A percentile compares a stretch with the other conserved stretches of the same genome.
phyloP scores from a whole-genome alignment of 2,888 invertebrate genomes.

The Diachrysia chrysitis region DNA sequence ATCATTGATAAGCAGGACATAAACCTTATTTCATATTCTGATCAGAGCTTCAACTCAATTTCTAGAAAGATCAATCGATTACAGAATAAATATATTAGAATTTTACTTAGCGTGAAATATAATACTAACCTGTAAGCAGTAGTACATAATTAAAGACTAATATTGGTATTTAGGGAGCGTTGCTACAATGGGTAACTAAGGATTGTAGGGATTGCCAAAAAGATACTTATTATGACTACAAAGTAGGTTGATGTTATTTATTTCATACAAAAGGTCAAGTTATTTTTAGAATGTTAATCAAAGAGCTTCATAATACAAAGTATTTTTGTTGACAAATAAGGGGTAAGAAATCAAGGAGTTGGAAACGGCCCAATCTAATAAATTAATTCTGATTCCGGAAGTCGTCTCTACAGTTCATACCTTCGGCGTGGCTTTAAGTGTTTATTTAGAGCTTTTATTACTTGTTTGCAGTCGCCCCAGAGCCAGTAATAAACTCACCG shows the following conservation, averaged over 20 bases:
- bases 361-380: slow-evolving; percentile 58
- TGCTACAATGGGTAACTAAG: neutral
- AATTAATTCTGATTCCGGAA: slow-evolving; percentile 57
- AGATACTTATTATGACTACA: neutral
- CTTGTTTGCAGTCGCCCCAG: slow-evolving; percentile 88
- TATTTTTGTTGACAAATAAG: slow-evolving; percentile 48
- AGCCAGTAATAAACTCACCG: slow-evolving; percentile 87
- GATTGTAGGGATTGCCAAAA: neutral
- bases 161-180: slow-evolving; percentile 33
- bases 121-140: slow-evolving; percentile 34
- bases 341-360: slow-evolving; percentile 57
- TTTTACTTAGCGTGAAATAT: slow-evolving; percentile 54
- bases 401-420: slow-evolving; percentile 52
- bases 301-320: slow-evolving; percentile 9
- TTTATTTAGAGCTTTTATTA: slow-evolving; percentile 71
- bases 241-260: neutral
- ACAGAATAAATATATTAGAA: slow-evolving; percentile 73
- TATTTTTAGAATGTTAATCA: slow-evolving; percentile 8
- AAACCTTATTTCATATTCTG: slow-evolving; percentile 52
- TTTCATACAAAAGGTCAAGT: slow-evolving; percentile 10
- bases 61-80: slow-evolving; percentile 63
- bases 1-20: slow-evolving; percentile 52
- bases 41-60: slow-evolving; percentile 55
- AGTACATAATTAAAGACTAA: slow-evolving; percentile 40
- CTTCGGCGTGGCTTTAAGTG: slow-evolving; percentile 40